Base-by-base conservation (phyloP, 2,888 invertebrate genomes). In the Pristionchus entomophagus region DNA sequence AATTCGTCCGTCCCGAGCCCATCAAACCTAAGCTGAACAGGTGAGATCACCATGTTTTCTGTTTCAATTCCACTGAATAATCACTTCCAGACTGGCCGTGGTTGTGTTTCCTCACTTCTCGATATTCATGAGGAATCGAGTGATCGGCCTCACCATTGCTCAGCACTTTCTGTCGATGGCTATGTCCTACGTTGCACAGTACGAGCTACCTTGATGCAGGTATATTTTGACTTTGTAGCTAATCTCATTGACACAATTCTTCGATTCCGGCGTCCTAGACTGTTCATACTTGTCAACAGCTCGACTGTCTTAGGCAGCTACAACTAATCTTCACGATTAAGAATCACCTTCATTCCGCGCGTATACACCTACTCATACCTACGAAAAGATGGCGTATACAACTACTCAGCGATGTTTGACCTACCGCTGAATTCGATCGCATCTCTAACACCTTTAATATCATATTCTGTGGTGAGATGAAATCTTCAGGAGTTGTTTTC, bases 301-400 rank as follows among this genome's bases (percentile, higher is more conserved):
- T 45, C 45, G 14, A 45, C 14, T 45, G 45, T 45, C 6, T 10
- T 45, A 45, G 45, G 14, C 14, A 14, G 14, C 8, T 14, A 45
- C 45, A 14, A 45, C 8, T 45, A 10, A 14, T 45, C 14, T 14
- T 45, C 38, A n/a, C n/a, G n/a, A n/a, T n/a, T n/a, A n/a, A 69
- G 69, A n/a, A 69, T 69, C 69, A 41, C 41, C 8, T 69, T 69
- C 69, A 22, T 69, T 69, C 69, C 69, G 2, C 69, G 41, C 12
- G 69, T 69, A 4, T 69, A 38, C 69, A 69, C 69, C 6, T 69
- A 69, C 69, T 69, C 69, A 0, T 69, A 69, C 41, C 5, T 69
- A n/a, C 38, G 69, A 0, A 69, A 69, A 12, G 69, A 69, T 2
- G 69, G 38, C 6, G n/a, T 69, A 38, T 38, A 17, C 69, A 69